Base-by-base conservation (phyloP, 2,113 vertebrate species). In the Varanus komodoensis region DNA sequence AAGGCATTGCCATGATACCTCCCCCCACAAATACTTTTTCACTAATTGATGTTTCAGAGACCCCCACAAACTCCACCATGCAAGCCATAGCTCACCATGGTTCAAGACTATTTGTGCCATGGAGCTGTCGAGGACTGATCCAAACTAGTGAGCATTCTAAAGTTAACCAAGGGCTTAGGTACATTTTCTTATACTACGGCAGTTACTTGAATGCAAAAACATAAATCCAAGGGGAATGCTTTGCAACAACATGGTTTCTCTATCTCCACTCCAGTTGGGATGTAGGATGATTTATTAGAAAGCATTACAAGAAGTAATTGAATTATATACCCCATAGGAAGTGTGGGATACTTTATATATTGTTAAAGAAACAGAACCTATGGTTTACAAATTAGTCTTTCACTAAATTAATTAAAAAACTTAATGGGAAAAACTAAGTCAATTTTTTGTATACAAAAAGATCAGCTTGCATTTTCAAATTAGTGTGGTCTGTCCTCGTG, bases 271-370 rank as follows among this genome's bases (percentile, higher is more conserved):
- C 84, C 21, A 78, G n/a, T 75, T 94, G 81, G 19, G 4, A 64
- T 94, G 87, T 68, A 96, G 89, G 93, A 95, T 95, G 90, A 97
- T 95, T 95, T 97, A 96, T 97, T 97, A 95, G 90, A 89, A 87
- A 91, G 90, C 91, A 94, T 95, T 96, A 95, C 89, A 96, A 93
- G 91, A 96, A 94, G 89, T 97, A 97, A 98, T 97, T 96, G 94
- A 97, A 96, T 97, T 95, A 96, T 94, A 92, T 73, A 93, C 97
- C 97, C 91, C 95, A 95, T 80, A 94, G 92, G 93, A 96, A 94
- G 82, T 87, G 90, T 29, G 61, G 54, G 69, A 95, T 91, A 95
- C 74, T 88, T 93, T 95, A 77, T 85, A 95, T 73, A 92, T 52
- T 97, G 94, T 92, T 93, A 96, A 93, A 95, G 95, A 87, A 95